phyloP scores from a whole-genome alignment of 2,113 vertebrate species.

The Cyprinodon tularosa region DNA sequence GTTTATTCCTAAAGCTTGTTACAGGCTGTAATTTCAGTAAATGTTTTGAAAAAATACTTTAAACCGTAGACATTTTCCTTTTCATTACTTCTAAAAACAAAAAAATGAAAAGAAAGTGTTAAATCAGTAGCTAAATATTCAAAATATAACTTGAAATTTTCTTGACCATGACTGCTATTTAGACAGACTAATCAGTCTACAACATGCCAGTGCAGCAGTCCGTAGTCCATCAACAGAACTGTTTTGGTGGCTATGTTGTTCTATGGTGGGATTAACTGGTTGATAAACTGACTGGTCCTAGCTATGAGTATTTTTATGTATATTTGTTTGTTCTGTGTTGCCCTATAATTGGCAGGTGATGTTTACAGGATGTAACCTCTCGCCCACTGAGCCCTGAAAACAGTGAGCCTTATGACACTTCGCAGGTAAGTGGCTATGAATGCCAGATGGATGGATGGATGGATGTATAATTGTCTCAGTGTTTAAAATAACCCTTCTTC shows the following conservation, averaged over 20 bases:
- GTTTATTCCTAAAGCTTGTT: too few species aligned
- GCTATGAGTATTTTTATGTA: neutral
- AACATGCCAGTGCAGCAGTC: neutral
- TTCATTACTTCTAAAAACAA: too few species aligned
- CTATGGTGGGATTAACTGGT: neutral
- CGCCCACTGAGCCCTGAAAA: neutral
- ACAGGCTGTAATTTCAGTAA: too few species aligned
- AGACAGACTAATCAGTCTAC: neutral
- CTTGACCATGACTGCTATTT: neutral
- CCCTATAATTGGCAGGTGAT: neutral
- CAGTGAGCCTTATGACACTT: neutral
- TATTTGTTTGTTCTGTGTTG: neutral
- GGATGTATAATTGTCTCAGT: neutral
- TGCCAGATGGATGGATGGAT: neutral
- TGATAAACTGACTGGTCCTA: neutral
- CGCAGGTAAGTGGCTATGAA: neutral
- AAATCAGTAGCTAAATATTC: neutral
- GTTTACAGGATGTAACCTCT: neutral
- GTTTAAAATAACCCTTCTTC: neutral
- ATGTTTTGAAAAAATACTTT: too few species aligned
- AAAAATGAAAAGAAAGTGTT: neutral
- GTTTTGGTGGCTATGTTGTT: neutral
- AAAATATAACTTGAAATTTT: neutral
- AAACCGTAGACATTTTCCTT: too few species aligned
- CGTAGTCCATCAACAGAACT: neutral